Evolutionary conservation across 2,113 vertebrate genomes (phyloP), one percentile per base, ranked within the genome.

Genomic region (Myiozetetes cayanensis): DNA sequence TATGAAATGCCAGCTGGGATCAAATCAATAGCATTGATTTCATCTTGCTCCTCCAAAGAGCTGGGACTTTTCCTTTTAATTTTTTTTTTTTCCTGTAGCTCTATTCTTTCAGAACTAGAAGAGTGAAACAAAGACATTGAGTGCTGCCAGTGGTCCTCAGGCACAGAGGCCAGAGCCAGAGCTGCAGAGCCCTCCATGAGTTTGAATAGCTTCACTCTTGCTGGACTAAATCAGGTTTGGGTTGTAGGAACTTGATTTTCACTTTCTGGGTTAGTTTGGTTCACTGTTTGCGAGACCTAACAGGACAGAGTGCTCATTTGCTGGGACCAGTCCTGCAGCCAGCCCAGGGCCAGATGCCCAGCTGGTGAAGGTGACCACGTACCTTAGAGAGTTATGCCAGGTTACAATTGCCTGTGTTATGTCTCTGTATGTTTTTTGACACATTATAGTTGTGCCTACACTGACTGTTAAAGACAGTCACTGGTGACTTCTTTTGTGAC

Each of bases 111-210:
- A 50, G 67, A 92, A 81, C 75, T 11, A 65, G 55, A 88, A 85
- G 71, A 83, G n/a, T 5, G 2, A 94, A 95, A 96, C 95, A 96
- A 91, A 95, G 63, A 11, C 55, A 0, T 4, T 59, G 85, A 63
- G 47, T 76, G 61, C 63, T 96, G 93, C 92, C 96, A 94, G 87
- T 84, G 72, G 44, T 96, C 79, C 82, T 94, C 82, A 74, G 79
- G 87, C 82, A 88, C 43, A 94, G 70, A 63, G 55, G 55, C 59
- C 71, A 75, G 76, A 84, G 92, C 53, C 75, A 94, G 87, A 85
- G 72, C 66, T 89, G 49, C 78, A 76, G 44, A 91, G 46, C 55
- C 46, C 35, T 91, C 50, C 4, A 0, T 47, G 72, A 67, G 41
- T 68, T 85, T 84, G 56, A 85, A 89, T 46, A 78, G 68, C 67